phyloP scores from a whole-genome alignment of 92 coral and sea anemone species.

The Hydrozoanthus gracilis region DNA sequence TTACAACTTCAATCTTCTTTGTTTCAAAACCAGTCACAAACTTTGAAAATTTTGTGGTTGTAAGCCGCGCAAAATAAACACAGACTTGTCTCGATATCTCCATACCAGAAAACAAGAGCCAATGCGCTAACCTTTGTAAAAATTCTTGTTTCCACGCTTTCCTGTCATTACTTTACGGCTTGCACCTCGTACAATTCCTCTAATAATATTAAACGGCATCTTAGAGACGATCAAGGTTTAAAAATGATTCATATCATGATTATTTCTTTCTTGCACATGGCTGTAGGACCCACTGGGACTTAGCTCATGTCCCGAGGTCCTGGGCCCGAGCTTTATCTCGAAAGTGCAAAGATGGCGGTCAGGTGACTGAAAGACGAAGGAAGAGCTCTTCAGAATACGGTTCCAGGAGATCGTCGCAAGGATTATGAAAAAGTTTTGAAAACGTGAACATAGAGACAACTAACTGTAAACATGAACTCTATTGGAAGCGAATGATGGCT shows the following conservation, averaged over 20 bases:
- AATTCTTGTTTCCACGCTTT: conserved; percentile 94
- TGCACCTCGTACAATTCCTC: conserved; percentile 95
- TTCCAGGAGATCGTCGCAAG: not conserved
- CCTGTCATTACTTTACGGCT: conserved; percentile 95
- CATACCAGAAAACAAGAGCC: too few species aligned
- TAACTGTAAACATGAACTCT: conserved; percentile 24
- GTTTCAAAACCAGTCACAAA: too few species aligned
- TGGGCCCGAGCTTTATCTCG: not conserved
- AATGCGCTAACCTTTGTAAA: conserved; percentile 86
- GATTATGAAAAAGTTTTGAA: not conserved
- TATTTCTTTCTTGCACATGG: not conserved
- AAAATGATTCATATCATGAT: not conserved
- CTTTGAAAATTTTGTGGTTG: too few species aligned
- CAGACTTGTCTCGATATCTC: too few species aligned
- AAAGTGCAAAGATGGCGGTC: conserved; percentile 24
- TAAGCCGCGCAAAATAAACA: too few species aligned
- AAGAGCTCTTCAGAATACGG: not conserved
- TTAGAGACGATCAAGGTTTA: not conserved
- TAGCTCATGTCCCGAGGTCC: not conserved
- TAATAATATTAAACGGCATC: conserved; percentile 87
- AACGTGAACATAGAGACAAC: not conserved
- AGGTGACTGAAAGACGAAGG: not conserved
- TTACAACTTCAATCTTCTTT: too few species aligned
- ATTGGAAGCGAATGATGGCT: conserved; percentile 65
- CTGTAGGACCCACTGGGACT: not conserved